Base-by-base conservation (phyloP, 2,797 vertebrate genomes). In the Nannoperca australis region DNA sequence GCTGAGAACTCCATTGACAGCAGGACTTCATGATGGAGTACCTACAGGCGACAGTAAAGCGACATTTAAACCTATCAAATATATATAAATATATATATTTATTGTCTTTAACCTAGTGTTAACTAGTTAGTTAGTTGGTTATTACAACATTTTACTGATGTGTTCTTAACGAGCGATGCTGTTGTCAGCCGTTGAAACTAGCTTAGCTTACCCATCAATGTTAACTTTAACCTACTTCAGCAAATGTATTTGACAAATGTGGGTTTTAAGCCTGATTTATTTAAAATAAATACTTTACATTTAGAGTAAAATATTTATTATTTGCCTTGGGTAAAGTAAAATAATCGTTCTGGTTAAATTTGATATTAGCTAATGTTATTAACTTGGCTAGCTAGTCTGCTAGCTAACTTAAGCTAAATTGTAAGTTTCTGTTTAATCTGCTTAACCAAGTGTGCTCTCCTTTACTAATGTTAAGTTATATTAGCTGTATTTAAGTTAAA, bases 11-110 rank as follows among this genome's bases (percentile, higher is more conserved):
- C 95, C 96, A 98, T 3, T 90, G 92, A 91, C 97, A 96, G 77
- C 98, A 98, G 13, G 92, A 92, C 76, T 87, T 94, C 86, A 99
- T 97, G 45, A 97, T 88, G 50, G 83, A 56, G 14, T 95, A 97
- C 86, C 98, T 99, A 27, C 7, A 36, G 49, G 73, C 0, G 18
- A 18, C 15, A 40, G 27, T 7, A n/a, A 27, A 47, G 44, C 6
- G 0, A 51, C 38, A 22, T 5, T 4, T 1, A 62, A 40, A 51
- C 4, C 1, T 11, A 10, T 10, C 6, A 0, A 8, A 45, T 24
- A 18, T 27, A 27, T 27, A 1, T 27, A 27, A 27, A 27, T 27
- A 14, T 0, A 15, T 10, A 12, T 9, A 10, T 17, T 4, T 56
- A 10, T 6, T 8, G n/a, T 30, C 17, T 18, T 1, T 30, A 13